Base-by-base conservation (phyloP, 2,113 vertebrate genomes). In the Carassius carassius region DNA sequence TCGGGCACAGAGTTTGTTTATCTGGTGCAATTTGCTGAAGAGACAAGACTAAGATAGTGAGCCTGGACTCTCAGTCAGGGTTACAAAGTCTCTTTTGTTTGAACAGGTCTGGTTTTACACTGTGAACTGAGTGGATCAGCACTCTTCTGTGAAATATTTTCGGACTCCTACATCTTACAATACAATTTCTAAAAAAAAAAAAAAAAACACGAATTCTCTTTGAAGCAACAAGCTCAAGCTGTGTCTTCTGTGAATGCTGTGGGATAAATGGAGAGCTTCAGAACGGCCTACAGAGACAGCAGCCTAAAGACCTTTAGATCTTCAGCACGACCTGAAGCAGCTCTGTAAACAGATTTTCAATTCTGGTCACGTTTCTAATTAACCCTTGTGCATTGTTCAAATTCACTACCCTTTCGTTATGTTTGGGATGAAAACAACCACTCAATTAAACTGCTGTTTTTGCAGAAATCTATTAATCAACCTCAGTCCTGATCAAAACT, bases 261-360 rank as follows among this genome's bases (percentile, higher is more conserved):
- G 44, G 25, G 62, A 81, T 49, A 65, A 63, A 51, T 81, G 23
- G 3, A 79, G 78, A 81, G 78, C 41, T 81, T 51, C 23, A 9
- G 44, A 8, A 51, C 3, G 23, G 23, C 25, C 41, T 51, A 69
- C 25, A 81, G 16, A 81, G 41, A 81, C 41, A 25, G 21, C 21
- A 0, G 37, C n/a, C 12, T 47, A 65, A 67, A 67, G 60, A 51
- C 41, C 62, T 81, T 81, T 25, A 63, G 62, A 67, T 51, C 41
- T 35, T 81, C 44, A 69, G 17, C 41, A 21, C 32, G 62, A 67
- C 62, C 62, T 49, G 41, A 81, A 5, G 62, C 23, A 32, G 21
- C 58, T 19, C 7, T 81, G 5, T 32, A 13, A 81, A 81, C 44
- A 11, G 25, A 23, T 12, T 65, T 49, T 32, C 49, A 9, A 63